phyloP scores from a whole-genome alignment of 1,140 invertebrate genomes.

The Drosophila teissieri region DNA sequence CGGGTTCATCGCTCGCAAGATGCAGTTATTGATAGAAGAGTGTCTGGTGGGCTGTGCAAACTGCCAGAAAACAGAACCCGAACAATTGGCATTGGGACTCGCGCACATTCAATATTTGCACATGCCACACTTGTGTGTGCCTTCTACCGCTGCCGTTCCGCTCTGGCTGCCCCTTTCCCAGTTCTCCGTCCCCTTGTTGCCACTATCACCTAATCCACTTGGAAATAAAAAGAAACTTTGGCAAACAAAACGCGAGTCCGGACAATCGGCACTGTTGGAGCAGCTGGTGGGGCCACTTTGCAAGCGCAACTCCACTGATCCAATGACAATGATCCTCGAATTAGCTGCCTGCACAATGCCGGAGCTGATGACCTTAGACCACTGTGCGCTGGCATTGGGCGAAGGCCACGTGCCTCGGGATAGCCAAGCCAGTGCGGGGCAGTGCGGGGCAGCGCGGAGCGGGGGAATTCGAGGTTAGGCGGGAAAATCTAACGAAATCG shows the following conservation, averaged over 20 bases:
- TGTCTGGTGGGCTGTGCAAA: slow-evolving; percentile 34
- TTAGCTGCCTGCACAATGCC: not conserved
- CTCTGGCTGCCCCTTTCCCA: too few species aligned
- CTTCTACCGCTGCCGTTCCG: not conserved
- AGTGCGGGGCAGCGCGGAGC: not conserved
- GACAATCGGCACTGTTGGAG: slow-evolving; percentile 36
- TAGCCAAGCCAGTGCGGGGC: not conserved
- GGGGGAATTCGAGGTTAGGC: not conserved
- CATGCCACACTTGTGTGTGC: slow-evolving; percentile 27
- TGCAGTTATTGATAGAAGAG: slow-evolving; percentile 41
- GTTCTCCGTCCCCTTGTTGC: not conserved
- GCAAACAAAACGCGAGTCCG: slow-evolving; percentile 36
- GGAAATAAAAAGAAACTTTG: slow-evolving; percentile 2
- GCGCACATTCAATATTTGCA: slow-evolving; percentile 62
- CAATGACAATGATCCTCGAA: slow-evolving; percentile 38
- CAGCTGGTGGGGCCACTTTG: slow-evolving; percentile 33
- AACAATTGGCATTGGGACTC: slow-evolving; percentile 25
- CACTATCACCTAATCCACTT: not conserved
- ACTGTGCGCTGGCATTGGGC: slow-evolving; percentile 13
- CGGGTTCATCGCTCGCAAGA: slow-evolving; percentile 42
- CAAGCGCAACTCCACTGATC: slow-evolving; percentile 50
- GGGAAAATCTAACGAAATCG: slow-evolving; percentile 38
- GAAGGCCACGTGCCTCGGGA: slow-evolving; percentile 27
- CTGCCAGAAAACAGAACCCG: not conserved
- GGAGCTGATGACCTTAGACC: slow-evolving; percentile 23